Base-by-base conservation (phyloP, 2,888 invertebrate species). In the Ceriagrion tenellum region DNA sequence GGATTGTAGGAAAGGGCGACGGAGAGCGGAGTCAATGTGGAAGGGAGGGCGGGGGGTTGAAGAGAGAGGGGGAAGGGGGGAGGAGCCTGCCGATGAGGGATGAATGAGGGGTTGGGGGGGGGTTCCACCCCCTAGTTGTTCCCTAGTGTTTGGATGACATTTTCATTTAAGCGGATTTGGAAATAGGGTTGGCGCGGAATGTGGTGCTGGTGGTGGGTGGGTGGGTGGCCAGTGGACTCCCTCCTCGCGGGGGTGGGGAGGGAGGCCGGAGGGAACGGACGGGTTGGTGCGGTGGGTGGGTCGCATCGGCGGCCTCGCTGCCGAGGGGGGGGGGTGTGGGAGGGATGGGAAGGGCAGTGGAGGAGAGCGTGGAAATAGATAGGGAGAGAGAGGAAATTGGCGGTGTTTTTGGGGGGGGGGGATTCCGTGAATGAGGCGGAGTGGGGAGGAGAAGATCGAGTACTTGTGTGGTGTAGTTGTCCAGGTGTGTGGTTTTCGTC, bases 111-210 rank as follows among this genome's bases (percentile, higher is more conserved):
- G 47, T 23, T 13, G 74, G 74, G 47, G 55, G 47, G 89, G 89
- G 26, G 89, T 26, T 12, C 20, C 59, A 1, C 89, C 23, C 89
- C 23, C 55, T 89, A 89, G 55, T 55, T 89, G 89, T 89, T 89
- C 89, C n/a, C 55, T 89, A 89, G 89, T 55, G 89, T 89, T 89
- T 89, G 89, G 89, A 26, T 89, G 89, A 55, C 89, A 89, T 55
- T 89, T 89, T 89, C 89, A 89, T 89, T 89, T 89, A 47, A 89
- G 89, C 55, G 89, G 55, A 89, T 89, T 89, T 55, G 89, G 55
- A 55, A 89, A 89, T 55, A 89, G 89, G 89, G 12, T 89, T 47
- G 89, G 89, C 55, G 89, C 20, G 89, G 89, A 55, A 55, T 89
- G n/a, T 89, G 55, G 55, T 18, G 55, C 18, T 26, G 89, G 55